Evolutionary conservation across 2,797 vertebrate species (phyloP).

Genomic region (Eurystomus glaucurus): DNA sequence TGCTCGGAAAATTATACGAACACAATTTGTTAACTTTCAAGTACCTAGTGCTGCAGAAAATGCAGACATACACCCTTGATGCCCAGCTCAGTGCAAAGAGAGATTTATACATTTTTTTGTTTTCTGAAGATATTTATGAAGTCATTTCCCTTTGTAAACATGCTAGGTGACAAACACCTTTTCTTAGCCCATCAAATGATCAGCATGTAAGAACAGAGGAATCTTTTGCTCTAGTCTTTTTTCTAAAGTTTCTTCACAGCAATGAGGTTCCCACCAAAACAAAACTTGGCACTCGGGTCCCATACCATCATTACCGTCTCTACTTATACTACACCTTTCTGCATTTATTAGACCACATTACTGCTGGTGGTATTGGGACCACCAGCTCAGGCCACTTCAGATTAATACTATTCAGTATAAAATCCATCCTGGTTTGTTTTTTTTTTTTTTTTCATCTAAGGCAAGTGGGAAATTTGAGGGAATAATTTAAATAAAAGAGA

Average conservation of each 20-base stretch:
- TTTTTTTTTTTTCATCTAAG: background rate
- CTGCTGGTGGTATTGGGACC: background rate
- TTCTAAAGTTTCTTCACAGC: background rate
- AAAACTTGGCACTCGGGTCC: background rate
- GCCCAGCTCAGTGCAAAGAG: background rate
- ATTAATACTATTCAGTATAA: background rate
- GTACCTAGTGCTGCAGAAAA: constrained; percentile 26
- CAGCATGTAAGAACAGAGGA: background rate
- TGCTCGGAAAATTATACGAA: background rate
- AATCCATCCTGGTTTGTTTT: background rate
- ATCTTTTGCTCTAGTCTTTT: background rate
- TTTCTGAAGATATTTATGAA: background rate
- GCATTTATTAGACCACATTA: background rate
- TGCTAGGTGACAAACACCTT: background rate
- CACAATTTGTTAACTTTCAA: constrained; percentile 10
- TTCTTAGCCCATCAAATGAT: background rate
- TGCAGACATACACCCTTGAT: background rate
- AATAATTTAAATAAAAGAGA: background rate
- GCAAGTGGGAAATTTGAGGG: background rate
- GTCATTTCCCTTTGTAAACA: background rate
- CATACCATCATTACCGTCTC: background rate
- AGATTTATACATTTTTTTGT: background rate
- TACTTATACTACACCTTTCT: background rate
- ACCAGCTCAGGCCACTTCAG: background rate
- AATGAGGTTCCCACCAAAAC: background rate